These are phyloP conservation scores for Gymnocypris eckloni DNA, from an alignment of 2,797 vertebrate species.

Conservation along the genomic window DNA sequence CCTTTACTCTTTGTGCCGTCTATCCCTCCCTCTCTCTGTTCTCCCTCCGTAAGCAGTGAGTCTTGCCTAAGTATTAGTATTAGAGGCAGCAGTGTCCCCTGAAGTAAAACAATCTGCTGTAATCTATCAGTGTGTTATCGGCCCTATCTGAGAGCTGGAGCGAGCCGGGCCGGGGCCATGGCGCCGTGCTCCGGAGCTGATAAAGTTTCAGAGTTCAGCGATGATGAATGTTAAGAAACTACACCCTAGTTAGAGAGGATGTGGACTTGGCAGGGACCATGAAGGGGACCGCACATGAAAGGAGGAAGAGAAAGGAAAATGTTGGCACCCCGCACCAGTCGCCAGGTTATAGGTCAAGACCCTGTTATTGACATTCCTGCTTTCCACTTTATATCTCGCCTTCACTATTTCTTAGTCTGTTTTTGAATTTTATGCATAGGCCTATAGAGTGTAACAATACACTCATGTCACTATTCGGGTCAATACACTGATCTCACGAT, in stretches of 20 bases:
- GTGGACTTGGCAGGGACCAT: conserved; percentile 84
- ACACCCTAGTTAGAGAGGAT: conserved; percentile 87
- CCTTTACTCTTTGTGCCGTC: conserved; percentile 53
- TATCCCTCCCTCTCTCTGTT: conserved; percentile 47
- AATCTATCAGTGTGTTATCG: conserved; percentile 94
- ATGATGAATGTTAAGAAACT: conserved; percentile 98
- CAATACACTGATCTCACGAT: neutral
- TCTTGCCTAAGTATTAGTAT: conserved; percentile 81
- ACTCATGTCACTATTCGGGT: neutral
- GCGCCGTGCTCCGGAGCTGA: conserved; percentile 89
- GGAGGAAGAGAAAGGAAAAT: conserved; percentile 55
- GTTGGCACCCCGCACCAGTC: conserved; percentile 63
- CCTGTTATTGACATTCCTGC: conserved; percentile 70
- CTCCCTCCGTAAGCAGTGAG: conserved; percentile 66
- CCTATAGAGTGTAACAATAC: neutral
- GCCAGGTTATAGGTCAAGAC: conserved; percentile 71
- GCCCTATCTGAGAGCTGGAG: conserved; percentile 89
- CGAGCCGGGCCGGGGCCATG: conserved; percentile 87
- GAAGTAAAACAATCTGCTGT: conserved; percentile 95
- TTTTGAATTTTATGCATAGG: neutral
- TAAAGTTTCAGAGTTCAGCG: conserved; percentile 96
- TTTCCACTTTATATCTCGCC: conserved; percentile 44
- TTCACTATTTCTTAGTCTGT: neutral
- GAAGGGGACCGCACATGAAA: conserved; percentile 59
- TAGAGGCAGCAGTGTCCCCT: conserved; percentile 85